These are phyloP conservation scores for Axis porcinus DNA, from an alignment of 2,113 vertebrate genomes.

Conservation along the genomic window DNA sequence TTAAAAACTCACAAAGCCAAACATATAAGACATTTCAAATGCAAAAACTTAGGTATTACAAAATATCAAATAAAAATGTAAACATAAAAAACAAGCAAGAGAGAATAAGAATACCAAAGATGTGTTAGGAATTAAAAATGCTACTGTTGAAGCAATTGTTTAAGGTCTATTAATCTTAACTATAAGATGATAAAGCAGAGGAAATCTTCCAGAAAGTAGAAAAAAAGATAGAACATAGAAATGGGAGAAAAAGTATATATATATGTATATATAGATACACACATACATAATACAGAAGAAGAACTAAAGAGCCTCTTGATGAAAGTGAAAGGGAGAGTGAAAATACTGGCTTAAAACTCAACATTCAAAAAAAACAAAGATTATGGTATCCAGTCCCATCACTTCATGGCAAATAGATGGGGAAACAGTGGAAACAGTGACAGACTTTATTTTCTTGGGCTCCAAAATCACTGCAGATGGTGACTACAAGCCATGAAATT, in stretches of 20 bases:
- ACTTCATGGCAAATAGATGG: background rate
- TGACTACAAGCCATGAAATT: background rate
- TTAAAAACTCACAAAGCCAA: background rate
- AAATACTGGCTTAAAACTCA: background rate
- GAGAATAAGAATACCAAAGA: background rate
- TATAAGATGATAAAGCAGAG: background rate
- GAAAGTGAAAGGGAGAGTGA: background rate
- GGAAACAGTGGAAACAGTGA: background rate
- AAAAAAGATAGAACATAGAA: background rate
- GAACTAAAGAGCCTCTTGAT: background rate
- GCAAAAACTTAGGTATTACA: background rate
- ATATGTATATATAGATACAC: accelerated
- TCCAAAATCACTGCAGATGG: background rate
- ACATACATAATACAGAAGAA: background rate
- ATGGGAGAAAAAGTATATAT: background rate
- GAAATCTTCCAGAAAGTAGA: background rate
- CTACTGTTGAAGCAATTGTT: background rate
- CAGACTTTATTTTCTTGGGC: background rate
- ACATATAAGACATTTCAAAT: background rate
- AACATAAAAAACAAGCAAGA: background rate
- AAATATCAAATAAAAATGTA: background rate
- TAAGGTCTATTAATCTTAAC: background rate
- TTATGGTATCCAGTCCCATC: background rate
- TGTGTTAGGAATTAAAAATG: background rate
- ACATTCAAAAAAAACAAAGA: background rate